Base-by-base conservation (phyloP, 2,888 invertebrate species). In the Eudemis profundana region DNA sequence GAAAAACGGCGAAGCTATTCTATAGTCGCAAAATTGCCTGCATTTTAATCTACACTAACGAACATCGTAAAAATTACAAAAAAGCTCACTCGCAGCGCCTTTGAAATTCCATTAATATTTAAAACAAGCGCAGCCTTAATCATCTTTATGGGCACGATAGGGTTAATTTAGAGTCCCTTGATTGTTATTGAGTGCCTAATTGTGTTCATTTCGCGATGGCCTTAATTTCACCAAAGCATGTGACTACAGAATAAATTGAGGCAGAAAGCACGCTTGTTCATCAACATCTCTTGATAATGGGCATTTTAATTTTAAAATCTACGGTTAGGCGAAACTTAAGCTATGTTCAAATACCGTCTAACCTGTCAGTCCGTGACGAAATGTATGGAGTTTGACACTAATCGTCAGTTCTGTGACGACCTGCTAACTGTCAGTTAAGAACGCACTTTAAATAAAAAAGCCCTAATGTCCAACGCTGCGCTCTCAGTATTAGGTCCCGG, bases 151-250 rank as follows among this genome's bases (percentile, higher is more conserved):
- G 33, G 3, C 21, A 19, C 36, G 38, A 14, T 36, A 40, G 40
- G 49, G 40, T 23, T 54, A 54, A 62, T 54, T 49, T 42, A 27
- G 40, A 42, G 38, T 17, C 40, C 56, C 56, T 42, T 56, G 47
- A 63, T 47, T 49, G 38, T 40, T 38, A 62, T 62, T 40, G 47
- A 27, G 36, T 61, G 33, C 46, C 54, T 62, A 62, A 62, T 62
- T 62, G 62, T 27, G 50, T 50, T 27, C 36, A 46, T 50, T 59
- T 53, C 23, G 53, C 44, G 17, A 46, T 54, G 47, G 12, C 56
- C 62, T 63, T 56, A 40, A 63, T 63, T 63, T 4, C 40, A 1
- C 8, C 23, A 14, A 2, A 40, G 56, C 49, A 47, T 27, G 40
- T 56, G 56, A 19, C 4, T 5, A 27, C 19, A 53, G 51, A 53